Evolutionary conservation across 2,888 invertebrate genomes (phyloP).

Genomic region (Eretmocerus hayati): DNA sequence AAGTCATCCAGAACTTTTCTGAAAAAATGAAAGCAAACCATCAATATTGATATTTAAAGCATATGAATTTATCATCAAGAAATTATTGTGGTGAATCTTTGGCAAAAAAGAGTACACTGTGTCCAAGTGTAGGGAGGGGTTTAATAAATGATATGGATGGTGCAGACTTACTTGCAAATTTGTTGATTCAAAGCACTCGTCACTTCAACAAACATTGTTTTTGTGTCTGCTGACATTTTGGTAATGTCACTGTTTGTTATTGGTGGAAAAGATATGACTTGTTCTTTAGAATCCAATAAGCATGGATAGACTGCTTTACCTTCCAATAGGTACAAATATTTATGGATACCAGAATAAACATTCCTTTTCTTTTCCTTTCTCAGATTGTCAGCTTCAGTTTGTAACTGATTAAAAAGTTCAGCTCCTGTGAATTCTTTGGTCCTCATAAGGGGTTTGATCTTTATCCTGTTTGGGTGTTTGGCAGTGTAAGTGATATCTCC

Average conservation of each 20-base stretch:
- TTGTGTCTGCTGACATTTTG: conserved; percentile 66
- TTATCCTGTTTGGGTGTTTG: conserved; percentile 55
- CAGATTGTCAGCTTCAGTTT: conserved; percentile 70
- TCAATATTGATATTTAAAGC: background rate
- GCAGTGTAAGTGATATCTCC: conserved; percentile 64
- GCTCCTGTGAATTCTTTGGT: conserved; percentile 57
- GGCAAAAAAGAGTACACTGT: background rate
- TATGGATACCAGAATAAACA: conserved; percentile 75
- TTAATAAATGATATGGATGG: background rate
- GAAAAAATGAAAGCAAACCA: conserved; percentile 6
- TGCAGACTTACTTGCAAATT: conserved; percentile 50
- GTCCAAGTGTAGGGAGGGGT: background rate
- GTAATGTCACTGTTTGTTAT: conserved; percentile 77
- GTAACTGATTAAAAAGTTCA: conserved; percentile 61
- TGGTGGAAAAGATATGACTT: conserved; percentile 78
- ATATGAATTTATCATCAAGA: background rate
- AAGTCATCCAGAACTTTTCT: conserved; percentile 61
- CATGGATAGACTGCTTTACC: conserved; percentile 69
- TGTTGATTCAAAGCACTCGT: conserved; percentile 62
- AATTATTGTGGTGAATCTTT: background rate
- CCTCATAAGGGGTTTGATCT: conserved; percentile 61
- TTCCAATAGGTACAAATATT: conserved; percentile 72
- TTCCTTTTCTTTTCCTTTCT: conserved; percentile 78
- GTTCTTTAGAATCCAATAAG: conserved; percentile 56
- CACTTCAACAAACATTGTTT: conserved; percentile 66